Evolutionary conservation across 2,113 vertebrate genomes (phyloP).

Genomic region (Aramus guarauna): DNA sequence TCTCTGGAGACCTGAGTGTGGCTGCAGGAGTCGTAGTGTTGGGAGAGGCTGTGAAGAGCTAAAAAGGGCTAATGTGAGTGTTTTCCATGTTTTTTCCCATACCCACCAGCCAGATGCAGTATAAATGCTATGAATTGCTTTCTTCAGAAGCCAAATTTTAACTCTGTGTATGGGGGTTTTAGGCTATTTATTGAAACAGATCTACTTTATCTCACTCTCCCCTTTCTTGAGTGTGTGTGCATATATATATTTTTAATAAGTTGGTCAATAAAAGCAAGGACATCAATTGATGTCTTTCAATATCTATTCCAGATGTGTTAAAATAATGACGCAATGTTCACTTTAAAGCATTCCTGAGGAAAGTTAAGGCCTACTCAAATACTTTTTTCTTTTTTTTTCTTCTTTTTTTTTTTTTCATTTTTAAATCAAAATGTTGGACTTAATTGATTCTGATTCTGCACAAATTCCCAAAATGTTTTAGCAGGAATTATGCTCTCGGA

Average conservation of each 20-base stretch:
- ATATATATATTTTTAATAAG: not conserved
- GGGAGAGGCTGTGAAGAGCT: not conserved
- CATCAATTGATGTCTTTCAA: not conserved
- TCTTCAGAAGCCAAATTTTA: not conserved
- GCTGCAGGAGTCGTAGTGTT: not conserved
- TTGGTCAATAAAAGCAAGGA: not conserved
- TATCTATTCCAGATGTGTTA: not conserved
- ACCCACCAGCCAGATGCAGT: not conserved
- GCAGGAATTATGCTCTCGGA: not conserved
- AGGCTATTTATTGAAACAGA: not conserved
- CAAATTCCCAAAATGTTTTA: not conserved
- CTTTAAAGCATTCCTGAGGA: not conserved
- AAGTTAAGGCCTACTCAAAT: not conserved
- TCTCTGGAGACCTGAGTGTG: not conserved
- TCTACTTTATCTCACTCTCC: not conserved
- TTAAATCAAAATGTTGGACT: not conserved
- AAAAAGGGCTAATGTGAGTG: not conserved
- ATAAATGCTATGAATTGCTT: not conserved
- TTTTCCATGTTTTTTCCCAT: not conserved
- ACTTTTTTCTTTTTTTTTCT: not conserved
- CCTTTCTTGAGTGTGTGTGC: not conserved
- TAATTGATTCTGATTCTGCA: not conserved
- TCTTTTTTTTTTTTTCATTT: not conserved
- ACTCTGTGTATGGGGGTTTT: not conserved
- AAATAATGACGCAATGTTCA: not conserved